Evolutionary conservation across 2,888 invertebrate species (phyloP).

Genomic region (Cantharis flavilabris): DNA sequence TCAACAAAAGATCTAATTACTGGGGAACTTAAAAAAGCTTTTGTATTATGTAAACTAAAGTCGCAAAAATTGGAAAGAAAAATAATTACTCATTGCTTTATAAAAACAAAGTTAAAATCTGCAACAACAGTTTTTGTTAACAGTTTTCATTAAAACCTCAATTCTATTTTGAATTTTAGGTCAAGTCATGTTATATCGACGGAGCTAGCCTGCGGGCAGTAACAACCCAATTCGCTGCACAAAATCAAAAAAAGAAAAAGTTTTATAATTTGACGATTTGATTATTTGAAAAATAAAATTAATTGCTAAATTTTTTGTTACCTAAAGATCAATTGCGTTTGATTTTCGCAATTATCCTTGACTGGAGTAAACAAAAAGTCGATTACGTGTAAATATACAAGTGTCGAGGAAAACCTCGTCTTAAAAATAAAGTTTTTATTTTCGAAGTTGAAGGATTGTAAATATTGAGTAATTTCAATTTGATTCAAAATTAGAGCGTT

Average conservation of each 20-base stretch:
- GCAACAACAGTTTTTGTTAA: neutral
- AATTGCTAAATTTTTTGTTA: neutral
- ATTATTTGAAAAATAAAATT: neutral
- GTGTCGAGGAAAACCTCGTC: neutral
- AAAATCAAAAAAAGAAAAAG: neutral
- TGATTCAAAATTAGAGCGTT: neutral
- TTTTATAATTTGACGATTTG: neutral
- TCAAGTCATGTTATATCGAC: neutral
- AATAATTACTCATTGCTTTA: neutral
- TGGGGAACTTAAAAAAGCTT: neutral
- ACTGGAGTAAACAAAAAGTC: neutral
- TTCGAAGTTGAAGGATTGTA: neutral
- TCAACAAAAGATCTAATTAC: neutral
- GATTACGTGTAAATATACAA: neutral
- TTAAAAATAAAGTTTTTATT: neutral
- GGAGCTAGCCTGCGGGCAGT: neutral
- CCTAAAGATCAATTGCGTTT: neutral
- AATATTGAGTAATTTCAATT: neutral
- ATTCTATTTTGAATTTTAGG: slow-evolving; percentile 3
- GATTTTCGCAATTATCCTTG: neutral
- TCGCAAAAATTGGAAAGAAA: neutral
- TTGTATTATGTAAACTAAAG: neutral
- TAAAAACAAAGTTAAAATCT: neutral
- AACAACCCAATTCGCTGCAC: neutral
- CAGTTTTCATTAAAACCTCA: neutral